Percentiles rank a stretch among this genome's conserved stretches.
phyloP scores from a whole-genome alignment of 2,113 vertebrate genomes.

The Corapipo altera region DNA sequence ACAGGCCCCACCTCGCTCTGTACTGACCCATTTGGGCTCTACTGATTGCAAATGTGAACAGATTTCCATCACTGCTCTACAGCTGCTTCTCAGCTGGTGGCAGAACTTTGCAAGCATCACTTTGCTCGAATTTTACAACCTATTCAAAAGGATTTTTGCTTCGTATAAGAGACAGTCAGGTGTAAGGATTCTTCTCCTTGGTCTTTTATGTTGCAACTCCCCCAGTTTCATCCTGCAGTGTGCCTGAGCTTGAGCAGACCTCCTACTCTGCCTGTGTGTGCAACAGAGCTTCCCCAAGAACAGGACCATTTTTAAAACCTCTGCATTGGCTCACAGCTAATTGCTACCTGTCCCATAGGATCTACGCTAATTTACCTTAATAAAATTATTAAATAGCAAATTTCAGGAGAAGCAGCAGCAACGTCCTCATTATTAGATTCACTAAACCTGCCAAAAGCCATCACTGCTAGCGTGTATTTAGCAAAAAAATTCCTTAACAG shows the following conservation, averaged over 20 bases:
- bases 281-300: not conserved
- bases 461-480: not conserved
- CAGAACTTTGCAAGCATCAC: not conserved
- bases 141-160: not conserved
- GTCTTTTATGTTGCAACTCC: not conserved
- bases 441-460: not conserved
- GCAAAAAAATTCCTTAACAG: not conserved
- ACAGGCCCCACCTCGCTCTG: not conserved
- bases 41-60: not conserved
- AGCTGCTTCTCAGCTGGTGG: not conserved
- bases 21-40: not conserved
- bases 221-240: not conserved
- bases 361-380: slow-evolving; percentile 48
- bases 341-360: slow-evolving; percentile 27
- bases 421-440: slow-evolving; percentile 36
- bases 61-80: not conserved
- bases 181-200: not conserved
- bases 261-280: not conserved
- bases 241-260: not conserved
- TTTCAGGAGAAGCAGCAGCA: slow-evolving; percentile 41
- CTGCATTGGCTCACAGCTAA: slow-evolving; percentile 33
- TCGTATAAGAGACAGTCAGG: not conserved
- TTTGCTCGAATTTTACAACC: not conserved
- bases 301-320: slow-evolving; percentile 23
- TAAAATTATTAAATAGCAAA: slow-evolving; percentile 53